These are phyloP conservation scores for Cheumatopsyche charites DNA, from an alignment of 1,140 invertebrate genomes.

Conservation along the genomic window DNA sequence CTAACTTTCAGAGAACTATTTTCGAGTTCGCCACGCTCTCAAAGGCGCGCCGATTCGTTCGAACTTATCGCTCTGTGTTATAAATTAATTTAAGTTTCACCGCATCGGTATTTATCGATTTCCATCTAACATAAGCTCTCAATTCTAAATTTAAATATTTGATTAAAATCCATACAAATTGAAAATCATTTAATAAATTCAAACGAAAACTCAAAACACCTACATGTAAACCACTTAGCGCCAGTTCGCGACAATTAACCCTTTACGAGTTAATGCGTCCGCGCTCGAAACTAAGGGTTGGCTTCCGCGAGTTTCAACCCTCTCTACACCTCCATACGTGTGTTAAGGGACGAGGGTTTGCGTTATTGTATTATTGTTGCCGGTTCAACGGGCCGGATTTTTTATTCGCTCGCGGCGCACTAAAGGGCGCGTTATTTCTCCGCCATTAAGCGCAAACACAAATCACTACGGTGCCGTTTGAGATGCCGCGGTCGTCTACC, in stretches of 20 bases:
- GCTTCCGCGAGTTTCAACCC: neutral
- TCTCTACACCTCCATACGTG: too few relatives aligned
- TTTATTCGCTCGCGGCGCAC: constrained; percentile 24
- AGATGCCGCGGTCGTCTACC: neutral
- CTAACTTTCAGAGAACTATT: too few relatives aligned
- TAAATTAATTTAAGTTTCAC: neutral
- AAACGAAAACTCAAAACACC: too few relatives aligned
- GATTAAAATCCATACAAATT: too few relatives aligned
- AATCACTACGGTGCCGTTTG: constrained; percentile 37
- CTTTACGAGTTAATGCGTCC: neutral
- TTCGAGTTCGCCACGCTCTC: too few relatives aligned
- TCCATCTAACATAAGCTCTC: too few relatives aligned
- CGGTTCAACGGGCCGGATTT: constrained; percentile 37
- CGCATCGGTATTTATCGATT: neutral
- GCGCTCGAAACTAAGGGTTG: constrained; percentile 10
- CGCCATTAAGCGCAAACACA: constrained; percentile 44
- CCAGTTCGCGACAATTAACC: neutral
- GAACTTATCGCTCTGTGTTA: too few relatives aligned
- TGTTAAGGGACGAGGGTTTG: neutral
- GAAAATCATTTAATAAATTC: too few relatives aligned
- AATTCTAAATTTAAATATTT: too few relatives aligned
- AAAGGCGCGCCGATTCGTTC: too few relatives aligned
- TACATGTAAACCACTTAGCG: too few relatives aligned
- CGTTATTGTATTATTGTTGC: constrained; percentile 43
- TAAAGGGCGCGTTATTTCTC: constrained; percentile 43